Conservation (phyloP, 2,888 invertebrate species). For the Megalurothrips usitatus region DNA sequence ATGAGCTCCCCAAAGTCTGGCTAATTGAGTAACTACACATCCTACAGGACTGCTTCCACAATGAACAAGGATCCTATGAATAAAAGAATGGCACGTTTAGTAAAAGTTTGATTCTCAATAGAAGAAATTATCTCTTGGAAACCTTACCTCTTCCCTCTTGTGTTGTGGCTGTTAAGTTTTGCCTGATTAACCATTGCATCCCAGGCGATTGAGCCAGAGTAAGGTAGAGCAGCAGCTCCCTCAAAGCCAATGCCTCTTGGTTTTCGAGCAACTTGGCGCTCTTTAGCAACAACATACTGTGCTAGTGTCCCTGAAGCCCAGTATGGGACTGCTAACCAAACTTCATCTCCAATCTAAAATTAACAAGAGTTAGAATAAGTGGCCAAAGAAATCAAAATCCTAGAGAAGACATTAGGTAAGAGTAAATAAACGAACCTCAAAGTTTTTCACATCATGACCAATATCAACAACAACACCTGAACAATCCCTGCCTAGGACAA, state of each 20-base stretch:
- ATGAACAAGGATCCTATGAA: conserved; percentile 52
- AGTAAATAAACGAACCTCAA: conserved; percentile 51
- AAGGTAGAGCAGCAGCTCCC: conserved; percentile 57
- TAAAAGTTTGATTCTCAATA: conserved; percentile 28
- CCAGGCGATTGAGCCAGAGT: conserved; percentile 56
- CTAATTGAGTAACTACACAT: conserved; percentile 55
- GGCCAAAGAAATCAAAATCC: neutral
- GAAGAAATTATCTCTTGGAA: conserved; percentile 3
- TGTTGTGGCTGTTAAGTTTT: conserved; percentile 49
- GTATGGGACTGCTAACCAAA: conserved; percentile 55
- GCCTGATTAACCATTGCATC: conserved; percentile 51
- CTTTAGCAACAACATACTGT: conserved; percentile 53
- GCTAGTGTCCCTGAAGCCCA: conserved; percentile 57
- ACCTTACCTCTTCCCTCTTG: conserved; percentile 51
- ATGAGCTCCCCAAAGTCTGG: conserved; percentile 54
- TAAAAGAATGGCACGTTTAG: conserved; percentile 4
- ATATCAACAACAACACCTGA: conserved; percentile 58
- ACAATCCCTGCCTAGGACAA: conserved; percentile 59
- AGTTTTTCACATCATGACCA: conserved; percentile 54
- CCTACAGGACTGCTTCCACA: conserved; percentile 57
- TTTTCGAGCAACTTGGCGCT: conserved; percentile 52
- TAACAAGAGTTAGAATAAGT: neutral
- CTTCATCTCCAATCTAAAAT: conserved; percentile 49
- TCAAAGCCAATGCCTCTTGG: conserved; percentile 57
- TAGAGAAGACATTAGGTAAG: neutral